Percentiles rank a stretch among this genome's conserved stretches.
Conservation (phyloP, 2,113 vertebrate species). For the Dissostichus mawsoni region DNA sequence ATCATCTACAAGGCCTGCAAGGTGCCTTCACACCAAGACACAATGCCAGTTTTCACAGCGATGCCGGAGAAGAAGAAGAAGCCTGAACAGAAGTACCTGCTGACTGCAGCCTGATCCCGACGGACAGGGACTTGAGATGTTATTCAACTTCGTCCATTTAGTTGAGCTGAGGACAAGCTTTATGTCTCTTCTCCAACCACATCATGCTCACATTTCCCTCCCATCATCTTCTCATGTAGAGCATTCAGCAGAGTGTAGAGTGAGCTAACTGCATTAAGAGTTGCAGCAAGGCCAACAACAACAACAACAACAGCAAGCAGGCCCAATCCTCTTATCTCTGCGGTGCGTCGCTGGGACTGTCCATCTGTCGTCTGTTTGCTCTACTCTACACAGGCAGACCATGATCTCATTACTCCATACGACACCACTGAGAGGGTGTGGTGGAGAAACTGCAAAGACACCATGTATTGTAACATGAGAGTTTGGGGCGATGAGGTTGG, state of each 20-base stretch:
- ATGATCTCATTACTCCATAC: conserved; percentile 39
- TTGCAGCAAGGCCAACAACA: conserved; percentile 67
- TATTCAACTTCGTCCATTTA: neutral
- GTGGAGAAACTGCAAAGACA: conserved; percentile 20
- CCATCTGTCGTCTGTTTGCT: conserved; percentile 83
- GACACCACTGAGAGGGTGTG: conserved; percentile 26
- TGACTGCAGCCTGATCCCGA: conserved; percentile 68
- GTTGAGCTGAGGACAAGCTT: neutral
- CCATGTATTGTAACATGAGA: conserved; percentile 2
- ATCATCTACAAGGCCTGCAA: conserved; percentile 87
- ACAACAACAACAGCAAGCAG: conserved; percentile 59
- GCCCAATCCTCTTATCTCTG: conserved; percentile 83
- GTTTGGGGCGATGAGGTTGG: conserved; percentile 8
- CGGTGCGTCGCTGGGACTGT: conserved; percentile 68
- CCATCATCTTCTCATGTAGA: conserved; percentile 8
- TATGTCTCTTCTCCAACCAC: neutral
- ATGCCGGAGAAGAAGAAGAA: conserved; percentile 53
- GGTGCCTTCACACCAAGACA: conserved; percentile 82
- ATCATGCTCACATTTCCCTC: conserved; percentile 7
- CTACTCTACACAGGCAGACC: conserved; percentile 34
- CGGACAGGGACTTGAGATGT: neutral
- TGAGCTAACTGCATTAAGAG: conserved; percentile 54
- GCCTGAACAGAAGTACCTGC: conserved; percentile 79
- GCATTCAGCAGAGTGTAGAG: conserved; percentile 38
- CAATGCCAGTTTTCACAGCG: conserved; percentile 48